phyloP scores from a whole-genome alignment of 2,113 vertebrate species.

The Callionymus lyra region DNA sequence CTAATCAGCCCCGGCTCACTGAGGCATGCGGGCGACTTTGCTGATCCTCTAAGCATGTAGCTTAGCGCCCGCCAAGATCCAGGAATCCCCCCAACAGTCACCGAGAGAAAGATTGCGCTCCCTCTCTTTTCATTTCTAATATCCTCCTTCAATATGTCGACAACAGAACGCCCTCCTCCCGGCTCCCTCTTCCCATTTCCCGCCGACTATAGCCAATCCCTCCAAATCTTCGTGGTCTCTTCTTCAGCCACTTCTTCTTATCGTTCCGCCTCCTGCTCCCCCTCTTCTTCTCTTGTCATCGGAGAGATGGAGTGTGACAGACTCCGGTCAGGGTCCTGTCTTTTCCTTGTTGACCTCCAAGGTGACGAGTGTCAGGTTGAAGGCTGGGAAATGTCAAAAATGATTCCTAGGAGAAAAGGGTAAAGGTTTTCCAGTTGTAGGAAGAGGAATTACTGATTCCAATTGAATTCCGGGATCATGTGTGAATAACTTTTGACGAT shows the following conservation, averaged over 20 bases:
- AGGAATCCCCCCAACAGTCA: constrained; percentile 16
- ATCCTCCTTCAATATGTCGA: constrained; percentile 15
- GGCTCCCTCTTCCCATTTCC: constrained; percentile 10
- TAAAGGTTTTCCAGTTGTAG: no score
- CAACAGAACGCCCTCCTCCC: constrained; percentile 8
- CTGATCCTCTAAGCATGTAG: constrained; percentile 25
- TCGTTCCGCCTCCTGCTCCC: neutral
- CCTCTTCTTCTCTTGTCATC: constrained; percentile 7
- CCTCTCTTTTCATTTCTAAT: constrained; percentile 3
- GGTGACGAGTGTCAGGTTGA: constrained; percentile 2
- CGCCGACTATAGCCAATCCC: neutral
- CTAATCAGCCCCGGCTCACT: constrained; percentile 33
- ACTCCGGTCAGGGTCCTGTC: constrained; percentile 1
- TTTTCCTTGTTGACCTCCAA: constrained; percentile 2
- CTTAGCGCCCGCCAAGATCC: constrained; percentile 24
- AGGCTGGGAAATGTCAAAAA: constrained; percentile 8
- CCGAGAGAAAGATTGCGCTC: constrained; percentile 1
- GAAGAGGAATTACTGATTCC: no score
- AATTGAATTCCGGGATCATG: no score
- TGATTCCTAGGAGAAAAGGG: no score
- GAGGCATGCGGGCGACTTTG: constrained; percentile 41
- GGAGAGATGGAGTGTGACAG: constrained; percentile 8
- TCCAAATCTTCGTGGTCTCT: neutral
- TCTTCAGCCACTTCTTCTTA: neutral
- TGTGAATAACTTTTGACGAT: no score